Base-by-base conservation (phyloP, 2,888 invertebrate genomes). In the Cephus pulcher region DNA sequence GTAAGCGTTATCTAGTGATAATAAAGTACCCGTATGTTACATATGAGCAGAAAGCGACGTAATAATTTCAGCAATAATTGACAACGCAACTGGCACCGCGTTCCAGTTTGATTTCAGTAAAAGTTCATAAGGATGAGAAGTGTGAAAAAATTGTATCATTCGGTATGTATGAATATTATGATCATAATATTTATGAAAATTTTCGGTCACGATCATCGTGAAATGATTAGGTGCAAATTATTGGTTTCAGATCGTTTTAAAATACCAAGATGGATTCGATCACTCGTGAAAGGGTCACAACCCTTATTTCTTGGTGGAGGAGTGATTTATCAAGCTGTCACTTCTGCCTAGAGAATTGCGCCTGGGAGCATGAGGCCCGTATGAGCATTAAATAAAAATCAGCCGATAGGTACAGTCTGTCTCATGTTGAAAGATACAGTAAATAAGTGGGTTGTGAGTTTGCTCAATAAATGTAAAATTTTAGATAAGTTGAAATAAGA, bases 1-100 rank as follows among this genome's bases (percentile, higher is more conserved):
- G 91, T 97, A 97, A 12, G 94, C 91, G 76, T 95, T 93, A 82
- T 93, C 96, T 95, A 92, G 70, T 73, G 32, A 76, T 69, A 74
- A 30, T 32, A 75, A 12, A 71, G 32, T 56, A 34, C 75, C 76
- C 75, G 73, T 79, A 79, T 76, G 70, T 79, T 79, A 76, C n/a
- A 37, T 74, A 12, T 32, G 30, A 34, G 33, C 15, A 71, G 12
- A 34, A 32, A 56, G 56, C 33, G 6, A 71, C 12, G 71, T 34
- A 34, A 34, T 71, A 71, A 71, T 71, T 71, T 71, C 32, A 15
- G 71, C 71, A 34, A 71, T 34, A 34, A 34, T 15, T 11, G 33
- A 32, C 23, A 71, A 71, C 23, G 71, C 71, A 56, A 56, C 56
- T 23, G 23, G 56, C 56, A 23, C 2, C 6, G 33, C 71, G 71